These are phyloP conservation scores for Tinea pellionella DNA, from an alignment of 2,888 invertebrate genomes.

Conservation along the genomic window DNA sequence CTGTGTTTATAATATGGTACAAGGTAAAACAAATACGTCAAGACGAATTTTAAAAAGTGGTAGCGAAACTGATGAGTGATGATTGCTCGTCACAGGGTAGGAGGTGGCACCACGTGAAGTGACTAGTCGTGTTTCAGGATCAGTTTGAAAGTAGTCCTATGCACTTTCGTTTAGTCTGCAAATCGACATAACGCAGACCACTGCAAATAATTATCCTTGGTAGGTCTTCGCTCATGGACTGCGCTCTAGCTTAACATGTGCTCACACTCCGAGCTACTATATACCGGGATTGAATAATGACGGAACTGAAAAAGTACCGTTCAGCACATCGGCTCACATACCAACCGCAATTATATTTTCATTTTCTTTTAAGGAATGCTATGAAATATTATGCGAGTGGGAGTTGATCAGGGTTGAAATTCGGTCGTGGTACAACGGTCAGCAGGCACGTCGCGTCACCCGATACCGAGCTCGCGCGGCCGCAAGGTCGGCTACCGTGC, in stretches of 20 bases:
- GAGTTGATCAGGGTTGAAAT: constrained; percentile 28
- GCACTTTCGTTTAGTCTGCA: no score
- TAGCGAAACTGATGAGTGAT: no score
- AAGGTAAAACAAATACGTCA: constrained; percentile 18
- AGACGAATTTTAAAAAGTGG: neutral
- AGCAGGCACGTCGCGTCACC: constrained; percentile 56
- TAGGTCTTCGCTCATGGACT: no score
- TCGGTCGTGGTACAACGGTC: constrained; percentile 48
- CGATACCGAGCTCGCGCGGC: constrained; percentile 37
- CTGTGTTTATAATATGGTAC: constrained; percentile 15
- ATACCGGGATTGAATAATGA: no score
- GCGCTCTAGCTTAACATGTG: no score
- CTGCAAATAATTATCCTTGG: no score
- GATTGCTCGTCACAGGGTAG: no score
- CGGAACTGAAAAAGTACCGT: neutral
- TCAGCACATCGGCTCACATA: neutral
- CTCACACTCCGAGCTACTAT: no score
- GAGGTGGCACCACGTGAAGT: no score
- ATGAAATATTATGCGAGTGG: constrained; percentile 4
- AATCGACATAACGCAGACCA: no score
- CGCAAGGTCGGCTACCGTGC: constrained; percentile 66
- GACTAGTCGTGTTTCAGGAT: no score
- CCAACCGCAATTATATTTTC: neutral
- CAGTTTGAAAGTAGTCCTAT: no score
- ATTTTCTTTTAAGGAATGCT: neutral